Evolutionary conservation across 2,888 invertebrate species (phyloP), one percentile per base, ranked within the genome.

Genomic region (Nesidiocoris tenuis): DNA sequence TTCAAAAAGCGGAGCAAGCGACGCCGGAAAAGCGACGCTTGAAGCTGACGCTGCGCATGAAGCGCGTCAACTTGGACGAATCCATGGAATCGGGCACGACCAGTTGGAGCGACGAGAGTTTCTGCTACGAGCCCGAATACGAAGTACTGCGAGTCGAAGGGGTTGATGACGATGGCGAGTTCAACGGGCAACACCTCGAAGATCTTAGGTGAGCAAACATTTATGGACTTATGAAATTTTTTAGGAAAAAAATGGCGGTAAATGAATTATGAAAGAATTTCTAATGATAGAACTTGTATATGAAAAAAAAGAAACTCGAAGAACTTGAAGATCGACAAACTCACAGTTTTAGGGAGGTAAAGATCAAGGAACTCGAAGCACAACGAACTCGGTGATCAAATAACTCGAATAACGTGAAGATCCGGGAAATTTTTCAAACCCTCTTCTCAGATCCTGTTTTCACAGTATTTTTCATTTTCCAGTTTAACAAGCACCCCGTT

Each of bases 41-140:
- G 1, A 80, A 80, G 65, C 83, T 95, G 78, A 94, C 94, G 3
- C 84, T 95, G 77, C 88, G 94, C 2, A 92, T 95, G 88, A 95
- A 95, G 83, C 88, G 94, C 25, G 94, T 94, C 1, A 90, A 93
- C 74, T 85, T 93, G 65, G 94, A 95, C 82, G 94, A 95, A 82
- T 89, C 92, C 0, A 90, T 93, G 82, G 93, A 94, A 82, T 90
- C 90, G n/a, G 90, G 91, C 24, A 90, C 72, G 9, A 90, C 18
- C 2, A 90, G 88, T 81, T 83, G 90, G 66, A 88, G 88, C 80
- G 89, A 89, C 79, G 89, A 89, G 78, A 85, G 85, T 78, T 61
- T 61, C 54, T 54, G 72, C 22, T 89, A 88, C 81, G 89, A 89
- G 81, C 90, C 91, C 0, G 93, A 94, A 82, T 94, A 94, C 83